Evolutionary conservation across 2,888 invertebrate genomes (phyloP), one percentile per base, ranked within the genome.

Genomic region (Drosophila pseudotakahashii): DNA sequence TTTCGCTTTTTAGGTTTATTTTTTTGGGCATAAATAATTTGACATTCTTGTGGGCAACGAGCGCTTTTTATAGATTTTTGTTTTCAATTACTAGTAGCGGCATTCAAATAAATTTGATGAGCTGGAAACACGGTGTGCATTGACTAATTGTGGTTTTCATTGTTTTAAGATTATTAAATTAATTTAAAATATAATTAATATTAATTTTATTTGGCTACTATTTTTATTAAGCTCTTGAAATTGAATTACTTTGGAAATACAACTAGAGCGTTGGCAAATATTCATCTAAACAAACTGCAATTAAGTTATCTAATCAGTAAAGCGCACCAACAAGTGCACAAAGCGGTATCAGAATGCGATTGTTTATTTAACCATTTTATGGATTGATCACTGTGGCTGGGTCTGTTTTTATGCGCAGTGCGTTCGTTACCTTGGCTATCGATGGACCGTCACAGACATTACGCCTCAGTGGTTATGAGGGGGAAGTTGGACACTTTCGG

Each of bases 351-450:
- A 3, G 11, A 41, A 7, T 2, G 26, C 5, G 4, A 36, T 11
- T 19, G 6, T 48, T 48, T n/a, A 26, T 41, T 47, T 6, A 7
- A 26, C 3, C 26, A 10, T 39, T 51, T 48, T 45, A 73, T 7
- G 10, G 44, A 45, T 26, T 5, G 32, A 19, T 36, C 23, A 54
- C 53, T 64, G 50, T 58, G 45, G 11, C 9, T 59, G 41, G 34
- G 44, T 39, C 16, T 52, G 19, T 54, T 60, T 52, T 36, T 16
- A 67, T 67, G 63, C 47, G 58, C 7, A 48, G 23, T 42, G 41
- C 62, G 23, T 64, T 63, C 53, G 48, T 67, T 64, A 41, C 57
- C 68, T 60, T 54, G 55, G 48, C 57, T 57, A 41, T 54, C 39
- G 14, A 30, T 34, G 45, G 54, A 41, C 51, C 34, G 34, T 39